Evolutionary conservation across 2,113 vertebrate species (phyloP), one percentile per base, ranked within the genome.

Genomic region (Ceuthmochares aereus): DNA sequence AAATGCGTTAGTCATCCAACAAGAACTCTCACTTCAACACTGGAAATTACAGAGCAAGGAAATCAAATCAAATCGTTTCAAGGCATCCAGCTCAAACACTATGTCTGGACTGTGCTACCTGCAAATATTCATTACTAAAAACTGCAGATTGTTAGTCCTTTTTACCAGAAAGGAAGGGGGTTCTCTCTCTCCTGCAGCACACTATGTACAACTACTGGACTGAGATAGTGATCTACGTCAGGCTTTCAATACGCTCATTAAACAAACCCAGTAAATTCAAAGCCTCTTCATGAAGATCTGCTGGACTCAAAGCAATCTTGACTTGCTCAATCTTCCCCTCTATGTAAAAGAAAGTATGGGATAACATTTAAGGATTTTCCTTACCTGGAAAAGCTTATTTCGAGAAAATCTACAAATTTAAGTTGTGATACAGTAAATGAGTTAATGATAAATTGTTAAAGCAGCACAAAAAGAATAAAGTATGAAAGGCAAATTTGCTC

Each of bases 1-100:
- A 97, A 94, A 91, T 42, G 84, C 12, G 45, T 94, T 94, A 93
- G 70, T 96, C 95, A 95, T 93, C 84, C 95, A 94, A 73, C 36
- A 95, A 93, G 94, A 92, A 89, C 84, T 83, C 79, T 60, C 88
- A 81, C 82, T 92, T 47, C 76, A 88, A 45, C 54, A 49, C 86
- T 92, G 47, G 60, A 81, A 93, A 92, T 89, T 91, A 95, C 52
- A 78, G 85, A 75, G 90, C 83, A 82, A 88, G 80, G 76, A 93
- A 90, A 94, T 90, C 72, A 78, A 89, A 75, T 49, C 84, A 86
- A 78, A 63, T 20, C 52, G 60, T 60, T 36, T 91, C 81, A 92
- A 95, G 83, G 87, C 40, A 64, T 79, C 60, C 93, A 90, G 75
- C 52, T 58, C 32, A 59, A 77, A 78, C 0, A 0, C 69, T 11